Evolutionary conservation across 2,797 vertebrate genomes (phyloP).

Genomic region (Alosa sapidissima): DNA sequence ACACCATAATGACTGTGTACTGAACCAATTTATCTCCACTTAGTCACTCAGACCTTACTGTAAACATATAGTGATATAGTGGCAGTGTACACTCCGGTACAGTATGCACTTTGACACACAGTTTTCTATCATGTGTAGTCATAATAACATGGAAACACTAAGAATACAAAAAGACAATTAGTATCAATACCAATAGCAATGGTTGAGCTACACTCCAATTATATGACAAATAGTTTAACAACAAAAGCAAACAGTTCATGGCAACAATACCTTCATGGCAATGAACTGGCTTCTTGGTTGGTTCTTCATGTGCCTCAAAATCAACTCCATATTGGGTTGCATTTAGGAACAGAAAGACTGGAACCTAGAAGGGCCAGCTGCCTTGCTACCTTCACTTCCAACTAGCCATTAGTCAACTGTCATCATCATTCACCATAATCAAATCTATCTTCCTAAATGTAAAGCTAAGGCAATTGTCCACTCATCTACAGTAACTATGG

Average conservation of each 20-base stretch:
- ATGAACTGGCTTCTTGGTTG: background rate
- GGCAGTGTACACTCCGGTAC: background rate
- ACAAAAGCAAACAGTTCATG: background rate
- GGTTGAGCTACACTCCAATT: background rate
- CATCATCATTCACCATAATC: background rate
- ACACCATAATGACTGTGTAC: background rate
- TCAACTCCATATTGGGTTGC: no score
- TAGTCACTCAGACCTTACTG: background rate
- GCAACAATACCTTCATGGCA: background rate
- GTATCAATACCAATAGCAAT: background rate
- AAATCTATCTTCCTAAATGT: background rate
- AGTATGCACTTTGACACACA: background rate
- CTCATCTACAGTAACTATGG: background rate
- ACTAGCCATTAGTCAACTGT: background rate
- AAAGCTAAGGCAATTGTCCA: background rate
- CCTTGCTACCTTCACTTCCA: background rate
- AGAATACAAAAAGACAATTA: background rate
- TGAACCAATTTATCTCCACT: background rate
- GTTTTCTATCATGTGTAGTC: background rate
- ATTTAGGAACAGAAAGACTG: background rate
- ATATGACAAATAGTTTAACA: background rate
- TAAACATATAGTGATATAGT: background rate
- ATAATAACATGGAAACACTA: background rate
- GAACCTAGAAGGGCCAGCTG: background rate
- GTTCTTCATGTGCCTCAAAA: no score